Percentiles rank a stretch among this genome's conserved stretches.
phyloP scores from a whole-genome alignment of 2,797 vertebrate species.

The Betta splendens region DNA sequence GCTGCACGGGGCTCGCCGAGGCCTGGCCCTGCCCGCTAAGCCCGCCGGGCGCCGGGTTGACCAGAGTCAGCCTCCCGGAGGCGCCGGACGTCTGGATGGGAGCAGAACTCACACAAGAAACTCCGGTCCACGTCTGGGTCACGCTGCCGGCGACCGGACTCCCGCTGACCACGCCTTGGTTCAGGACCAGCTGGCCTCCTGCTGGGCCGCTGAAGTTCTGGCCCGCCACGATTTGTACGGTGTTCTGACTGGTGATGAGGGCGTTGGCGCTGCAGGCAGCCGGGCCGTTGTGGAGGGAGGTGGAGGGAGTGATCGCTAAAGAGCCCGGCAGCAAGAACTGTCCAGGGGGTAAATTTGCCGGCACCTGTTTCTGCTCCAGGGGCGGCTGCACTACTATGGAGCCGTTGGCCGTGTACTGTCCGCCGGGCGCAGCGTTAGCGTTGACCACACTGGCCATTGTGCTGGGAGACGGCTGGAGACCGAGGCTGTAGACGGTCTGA shows the following conservation, averaged over 20 bases:
- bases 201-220: constrained; percentile 86
- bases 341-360: constrained; percentile 82
- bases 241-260: constrained; percentile 88
- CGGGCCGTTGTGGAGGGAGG: constrained; percentile 87
- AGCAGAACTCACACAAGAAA: constrained; percentile 70
- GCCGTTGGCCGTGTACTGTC: constrained; percentile 86
- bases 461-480: constrained; percentile 80
- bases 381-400: constrained; percentile 92
- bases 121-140: constrained; percentile 86
- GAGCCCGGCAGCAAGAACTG: constrained; percentile 92
- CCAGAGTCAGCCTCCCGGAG: constrained; percentile 84
- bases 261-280: constrained; percentile 86
- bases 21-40: constrained; percentile 75
- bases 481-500: constrained; percentile 91
- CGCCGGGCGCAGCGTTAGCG: constrained; percentile 79
- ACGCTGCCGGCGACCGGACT: constrained; percentile 81
- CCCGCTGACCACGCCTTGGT: constrained; percentile 87
- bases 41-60: constrained; percentile 82
- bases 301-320: constrained; percentile 87
- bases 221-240: constrained; percentile 91
- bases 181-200: constrained; percentile 91
- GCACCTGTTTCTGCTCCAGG: constrained; percentile 85
- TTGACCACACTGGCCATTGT: constrained; percentile 65
- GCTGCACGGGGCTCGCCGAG: constrained; percentile 83
- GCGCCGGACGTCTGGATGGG: constrained; percentile 80